phyloP scores from a whole-genome alignment of 2,113 vertebrate species.

The Varanus salvator region DNA sequence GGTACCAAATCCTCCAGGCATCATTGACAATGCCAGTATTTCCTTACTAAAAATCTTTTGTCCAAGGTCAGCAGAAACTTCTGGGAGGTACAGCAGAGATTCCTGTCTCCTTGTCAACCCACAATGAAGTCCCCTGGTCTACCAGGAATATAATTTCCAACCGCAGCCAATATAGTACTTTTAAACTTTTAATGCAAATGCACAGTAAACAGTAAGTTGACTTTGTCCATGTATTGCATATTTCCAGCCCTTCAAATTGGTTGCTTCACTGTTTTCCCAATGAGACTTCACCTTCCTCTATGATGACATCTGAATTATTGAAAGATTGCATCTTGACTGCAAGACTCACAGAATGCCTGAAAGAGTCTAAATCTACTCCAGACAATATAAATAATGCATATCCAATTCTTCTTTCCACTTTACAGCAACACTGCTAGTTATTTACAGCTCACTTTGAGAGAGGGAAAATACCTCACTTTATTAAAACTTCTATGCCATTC shows the following conservation, averaged over 20 bases:
- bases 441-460: conserved; percentile 53
- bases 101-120: too few species aligned
- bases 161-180: conserved; percentile 26
- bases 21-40: not conserved
- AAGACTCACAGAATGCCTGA: conserved; percentile 62
- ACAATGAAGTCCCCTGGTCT: too few species aligned
- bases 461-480: conserved; percentile 20
- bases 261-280: conserved; percentile 60
- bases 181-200: conserved; percentile 52
- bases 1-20: not conserved
- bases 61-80: not conserved
- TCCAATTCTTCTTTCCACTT: conserved; percentile 45
- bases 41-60: not conserved
- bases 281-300: conserved; percentile 43
- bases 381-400: conserved; percentile 68
- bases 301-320: conserved; percentile 74
- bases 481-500: conserved; percentile 39
- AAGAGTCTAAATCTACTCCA: conserved; percentile 67
- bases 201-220: conserved; percentile 48
- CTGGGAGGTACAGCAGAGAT: not conserved
- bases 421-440: conserved; percentile 52
- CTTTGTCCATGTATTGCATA: conserved; percentile 47
- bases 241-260: conserved; percentile 54
- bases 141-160: not conserved
- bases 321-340: conserved; percentile 66